Conservation (phyloP, 2,797 vertebrate genomes). For the Sebastes minor region DNA sequence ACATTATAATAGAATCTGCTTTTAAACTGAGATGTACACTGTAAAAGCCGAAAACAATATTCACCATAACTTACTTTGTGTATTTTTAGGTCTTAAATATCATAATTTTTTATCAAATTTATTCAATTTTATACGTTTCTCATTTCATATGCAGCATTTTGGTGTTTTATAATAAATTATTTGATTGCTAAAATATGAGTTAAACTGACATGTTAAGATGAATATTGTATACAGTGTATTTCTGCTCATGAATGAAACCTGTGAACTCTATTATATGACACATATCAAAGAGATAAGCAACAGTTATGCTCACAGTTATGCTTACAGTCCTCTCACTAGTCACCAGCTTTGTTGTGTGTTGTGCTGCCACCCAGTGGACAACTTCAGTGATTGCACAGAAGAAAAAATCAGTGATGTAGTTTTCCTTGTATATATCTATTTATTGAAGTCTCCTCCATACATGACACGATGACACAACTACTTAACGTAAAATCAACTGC, state of each 20-base stretch:
- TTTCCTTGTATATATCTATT: background rate
- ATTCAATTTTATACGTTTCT: background rate
- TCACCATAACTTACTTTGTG: background rate
- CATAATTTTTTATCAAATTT: no score
- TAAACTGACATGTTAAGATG: background rate
- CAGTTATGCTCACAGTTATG: background rate
- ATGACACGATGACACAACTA: background rate
- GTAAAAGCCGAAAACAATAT: background rate
- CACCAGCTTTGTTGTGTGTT: background rate
- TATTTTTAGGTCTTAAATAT: background rate
- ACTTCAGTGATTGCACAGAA: background rate
- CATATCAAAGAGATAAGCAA: background rate
- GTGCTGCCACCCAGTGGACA: conserved; percentile 64
- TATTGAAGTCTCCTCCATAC: background rate
- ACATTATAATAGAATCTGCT: background rate
- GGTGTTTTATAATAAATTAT: background rate
- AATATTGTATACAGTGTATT: background rate
- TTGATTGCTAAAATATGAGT: background rate
- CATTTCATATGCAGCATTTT: background rate
- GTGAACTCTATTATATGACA: background rate
- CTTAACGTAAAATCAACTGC: background rate
- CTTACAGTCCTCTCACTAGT: background rate
- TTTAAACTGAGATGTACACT: background rate
- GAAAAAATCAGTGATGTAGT: background rate
- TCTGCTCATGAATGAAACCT: background rate